A percentile compares a stretch with the other conserved stretches of the same genome.
Evolutionary conservation across 1,140 invertebrate genomes (phyloP).

Genomic region (Palaemon carinicauda): DNA sequence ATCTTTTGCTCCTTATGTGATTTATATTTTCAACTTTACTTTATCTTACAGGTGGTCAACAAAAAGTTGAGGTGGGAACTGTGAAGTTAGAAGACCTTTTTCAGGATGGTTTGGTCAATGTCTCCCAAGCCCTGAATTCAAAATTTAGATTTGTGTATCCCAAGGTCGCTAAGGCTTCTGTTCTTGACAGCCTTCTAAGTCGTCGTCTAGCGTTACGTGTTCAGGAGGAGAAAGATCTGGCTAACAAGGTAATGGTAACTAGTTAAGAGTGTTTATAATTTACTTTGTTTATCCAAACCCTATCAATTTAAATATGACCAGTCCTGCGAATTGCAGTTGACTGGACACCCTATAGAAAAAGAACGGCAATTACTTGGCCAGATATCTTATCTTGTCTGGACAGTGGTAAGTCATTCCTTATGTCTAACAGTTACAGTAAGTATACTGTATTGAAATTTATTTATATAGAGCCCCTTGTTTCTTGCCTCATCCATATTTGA

Average conservation of each 20-base stretch:
- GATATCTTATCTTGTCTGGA: no score
- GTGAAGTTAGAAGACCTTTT: conserved; percentile 46
- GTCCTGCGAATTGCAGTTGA: no score
- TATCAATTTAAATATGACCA: no score
- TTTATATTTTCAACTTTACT: not conserved
- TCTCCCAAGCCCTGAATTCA: conserved; percentile 32
- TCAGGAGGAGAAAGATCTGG: conserved; percentile 33
- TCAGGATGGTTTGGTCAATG: conserved; percentile 52
- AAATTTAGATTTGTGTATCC: conserved; percentile 54
- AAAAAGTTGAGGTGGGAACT: conserved; percentile 47
- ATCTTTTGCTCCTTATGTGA: no score
- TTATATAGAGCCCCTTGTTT: no score
- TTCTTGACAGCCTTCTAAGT: conserved; percentile 30
- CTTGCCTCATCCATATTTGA: no score
- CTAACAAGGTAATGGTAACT: conserved; percentile 6
- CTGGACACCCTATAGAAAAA: no score
- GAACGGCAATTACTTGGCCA: no score
- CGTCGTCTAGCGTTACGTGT: conserved; percentile 18
- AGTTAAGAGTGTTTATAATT: not conserved
- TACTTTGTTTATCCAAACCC: no score
- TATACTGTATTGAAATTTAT: no score
- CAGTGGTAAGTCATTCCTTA: no score
- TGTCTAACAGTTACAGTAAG: no score
- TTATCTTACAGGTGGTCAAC: conserved; percentile 34
- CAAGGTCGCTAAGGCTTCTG: conserved; percentile 43